phyloP scores from a whole-genome alignment of 2,113 vertebrate genomes.

The Cyprichromis sp. region DNA sequence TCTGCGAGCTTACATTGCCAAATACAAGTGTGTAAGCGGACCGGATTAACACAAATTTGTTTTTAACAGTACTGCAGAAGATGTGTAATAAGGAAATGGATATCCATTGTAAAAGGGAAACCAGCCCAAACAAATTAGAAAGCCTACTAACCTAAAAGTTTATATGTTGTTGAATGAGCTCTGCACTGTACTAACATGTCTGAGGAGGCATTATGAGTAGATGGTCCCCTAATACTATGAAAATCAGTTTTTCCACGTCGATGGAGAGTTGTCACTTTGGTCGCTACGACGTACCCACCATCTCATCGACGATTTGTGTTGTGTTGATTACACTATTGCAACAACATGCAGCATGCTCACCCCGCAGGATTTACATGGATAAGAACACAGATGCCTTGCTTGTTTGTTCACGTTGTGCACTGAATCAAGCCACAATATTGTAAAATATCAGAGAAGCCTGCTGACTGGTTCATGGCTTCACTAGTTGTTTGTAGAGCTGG shows the following conservation, averaged over 20 bases:
- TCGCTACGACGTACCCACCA: not conserved
- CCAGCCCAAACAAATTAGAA: not conserved
- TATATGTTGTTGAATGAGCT: conserved; percentile 10
- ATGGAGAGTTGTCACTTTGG: conserved; percentile 17
- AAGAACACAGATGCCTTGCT: conserved; percentile 72
- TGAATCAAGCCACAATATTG: conserved; percentile 70
- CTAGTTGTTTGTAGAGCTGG: conserved; percentile 55
- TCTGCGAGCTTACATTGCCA: conserved; percentile 29
- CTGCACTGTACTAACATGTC: conserved; percentile 28
- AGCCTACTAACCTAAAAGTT: conserved; percentile 16
- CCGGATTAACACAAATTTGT: not conserved
- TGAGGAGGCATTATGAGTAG: conserved; percentile 10
- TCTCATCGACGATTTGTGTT: conserved; percentile 35
- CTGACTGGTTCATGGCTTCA: conserved; percentile 62
- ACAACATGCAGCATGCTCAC: conserved; percentile 63
- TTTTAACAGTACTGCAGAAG: not conserved
- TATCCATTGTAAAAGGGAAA: not conserved
- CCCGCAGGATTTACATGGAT: conserved; percentile 64
- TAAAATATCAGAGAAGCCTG: conserved; percentile 59
- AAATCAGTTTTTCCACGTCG: not conserved
- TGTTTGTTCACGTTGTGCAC: conserved; percentile 70
- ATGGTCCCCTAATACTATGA: not conserved
- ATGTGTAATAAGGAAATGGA: not conserved
- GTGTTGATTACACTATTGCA: conserved; percentile 51
- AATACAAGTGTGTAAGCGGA: conserved; percentile 20